Percentiles rank a stretch among this genome's conserved stretches.
phyloP scores from a whole-genome alignment of 2,797 vertebrate species.

The Sciaenops ocellatus region DNA sequence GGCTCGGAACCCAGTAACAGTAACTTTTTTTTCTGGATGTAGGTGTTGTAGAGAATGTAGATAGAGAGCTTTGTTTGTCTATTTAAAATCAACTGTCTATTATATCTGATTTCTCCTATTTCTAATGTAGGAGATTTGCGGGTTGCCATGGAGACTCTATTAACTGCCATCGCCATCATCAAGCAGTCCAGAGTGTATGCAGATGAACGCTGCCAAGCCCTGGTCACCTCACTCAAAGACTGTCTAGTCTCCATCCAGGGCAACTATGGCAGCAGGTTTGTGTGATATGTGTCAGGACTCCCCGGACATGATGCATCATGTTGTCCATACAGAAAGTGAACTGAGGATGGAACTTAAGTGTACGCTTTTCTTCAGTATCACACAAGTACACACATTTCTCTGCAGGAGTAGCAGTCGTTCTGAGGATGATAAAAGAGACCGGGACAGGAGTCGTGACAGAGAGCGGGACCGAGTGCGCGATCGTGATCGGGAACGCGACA shows the following conservation, averaged over 20 bases:
- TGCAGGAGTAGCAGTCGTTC: conserved; percentile 82
- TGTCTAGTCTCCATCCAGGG: conserved; percentile 90
- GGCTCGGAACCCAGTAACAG: too few species aligned
- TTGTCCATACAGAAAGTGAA: not conserved
- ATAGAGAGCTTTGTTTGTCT: not conserved
- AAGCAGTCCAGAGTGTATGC: conserved; percentile 94
- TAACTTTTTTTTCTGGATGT: too few species aligned
- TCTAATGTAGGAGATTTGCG: conserved; percentile 87
- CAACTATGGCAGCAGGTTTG: conserved; percentile 83
- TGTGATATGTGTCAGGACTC: conserved; percentile 1
- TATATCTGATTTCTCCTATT: conserved; percentile 26
- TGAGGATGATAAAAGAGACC: conserved; percentile 82
- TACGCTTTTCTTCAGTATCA: not conserved
- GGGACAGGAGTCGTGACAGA: conserved; percentile 85
- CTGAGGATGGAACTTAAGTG: not conserved
- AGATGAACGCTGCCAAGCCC: conserved; percentile 93
- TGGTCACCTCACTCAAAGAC: conserved; percentile 95
- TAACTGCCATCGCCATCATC: conserved; percentile 95
- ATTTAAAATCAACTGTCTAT: not conserved
- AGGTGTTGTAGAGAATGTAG: too few species aligned
- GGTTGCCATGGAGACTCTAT: conserved; percentile 94
- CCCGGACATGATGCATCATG: not conserved
- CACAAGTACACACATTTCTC: conserved; percentile 18
- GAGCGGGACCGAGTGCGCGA: conserved; percentile 82
- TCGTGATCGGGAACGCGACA: conserved; percentile 85